phyloP scores from a whole-genome alignment of 2,797 vertebrate species.

The Meda fulgida region DNA sequence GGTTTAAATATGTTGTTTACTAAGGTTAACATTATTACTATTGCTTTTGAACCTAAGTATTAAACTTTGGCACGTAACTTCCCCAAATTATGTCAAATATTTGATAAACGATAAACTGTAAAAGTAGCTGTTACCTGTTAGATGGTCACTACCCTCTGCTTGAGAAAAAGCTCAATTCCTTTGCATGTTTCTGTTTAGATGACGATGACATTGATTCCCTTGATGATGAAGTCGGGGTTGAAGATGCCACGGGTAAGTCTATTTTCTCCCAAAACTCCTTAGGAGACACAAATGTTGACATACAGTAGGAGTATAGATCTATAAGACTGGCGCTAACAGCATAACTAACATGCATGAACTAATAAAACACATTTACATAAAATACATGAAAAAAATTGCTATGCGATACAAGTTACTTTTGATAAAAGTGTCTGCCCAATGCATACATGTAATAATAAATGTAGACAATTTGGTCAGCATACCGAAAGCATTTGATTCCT shows the following conservation, averaged over 20 bases:
- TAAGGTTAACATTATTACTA: neutral
- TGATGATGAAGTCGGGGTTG: conserved; percentile 3
- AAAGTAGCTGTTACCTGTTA: neutral
- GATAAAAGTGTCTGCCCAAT: neutral
- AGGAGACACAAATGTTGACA: neutral
- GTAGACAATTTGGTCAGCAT: neutral
- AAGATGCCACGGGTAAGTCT: conserved; percentile 48
- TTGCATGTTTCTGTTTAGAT: conserved; percentile 13
- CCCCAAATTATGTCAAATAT: neutral
- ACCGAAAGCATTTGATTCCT: neutral
- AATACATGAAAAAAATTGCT: neutral
- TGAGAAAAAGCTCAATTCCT: neutral
- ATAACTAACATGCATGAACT: neutral
- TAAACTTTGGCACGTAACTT: neutral
- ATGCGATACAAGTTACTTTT: neutral
- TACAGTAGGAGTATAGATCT: neutral
- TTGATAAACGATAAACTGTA: neutral
- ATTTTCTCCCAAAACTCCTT: neutral
- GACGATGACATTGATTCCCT: conserved; percentile 38
- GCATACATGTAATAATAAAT: neutral
- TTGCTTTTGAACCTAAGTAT: neutral
- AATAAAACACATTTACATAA: neutral
- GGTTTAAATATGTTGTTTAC: neutral
- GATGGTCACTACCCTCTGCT: neutral
- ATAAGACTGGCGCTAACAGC: neutral